Percentiles rank a stretch among this genome's conserved stretches.
These are phyloP conservation scores for Nilaparvata lugens DNA, from an alignment of 1,140 invertebrate genomes.

Conservation along the genomic window DNA sequence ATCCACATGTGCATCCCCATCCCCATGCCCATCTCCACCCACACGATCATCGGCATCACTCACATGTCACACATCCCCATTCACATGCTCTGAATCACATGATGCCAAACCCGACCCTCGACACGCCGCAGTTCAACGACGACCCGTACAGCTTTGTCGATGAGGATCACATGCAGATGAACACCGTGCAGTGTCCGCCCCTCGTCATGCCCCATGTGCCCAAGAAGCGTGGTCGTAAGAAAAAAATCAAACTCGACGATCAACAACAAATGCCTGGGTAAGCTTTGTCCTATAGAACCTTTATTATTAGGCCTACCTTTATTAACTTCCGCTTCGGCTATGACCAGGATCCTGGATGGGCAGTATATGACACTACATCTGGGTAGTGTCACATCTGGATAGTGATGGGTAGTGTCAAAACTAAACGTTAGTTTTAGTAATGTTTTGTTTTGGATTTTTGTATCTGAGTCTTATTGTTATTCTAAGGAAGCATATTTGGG, in stretches of 20 bases:
- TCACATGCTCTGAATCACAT: conserved; percentile 24
- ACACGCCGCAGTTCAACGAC: conserved; percentile 53
- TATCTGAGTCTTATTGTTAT: too few relatives aligned
- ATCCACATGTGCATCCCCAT: conserved; percentile 17
- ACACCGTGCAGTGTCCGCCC: conserved; percentile 34
- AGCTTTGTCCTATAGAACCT: too few relatives aligned
- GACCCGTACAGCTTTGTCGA: conserved; percentile 77
- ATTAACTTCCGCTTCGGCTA: too few relatives aligned
- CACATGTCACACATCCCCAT: conserved; percentile 20
- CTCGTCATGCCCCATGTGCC: conserved; percentile 48
- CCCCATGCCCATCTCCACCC: conserved; percentile 30
- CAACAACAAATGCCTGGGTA: conserved; percentile 12
- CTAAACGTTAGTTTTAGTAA: too few relatives aligned
- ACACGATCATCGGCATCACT: conserved; percentile 23
- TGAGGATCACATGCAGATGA: conserved; percentile 43
- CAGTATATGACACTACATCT: too few relatives aligned
- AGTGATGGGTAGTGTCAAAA: too few relatives aligned
- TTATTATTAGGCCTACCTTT: too few relatives aligned
- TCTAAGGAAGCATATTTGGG: too few relatives aligned
- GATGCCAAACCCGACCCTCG: conserved; percentile 35
- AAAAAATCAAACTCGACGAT: conserved; percentile 53
- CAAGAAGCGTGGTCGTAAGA: conserved; percentile 74
- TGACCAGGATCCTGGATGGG: too few relatives aligned
- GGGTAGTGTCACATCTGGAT: too few relatives aligned
- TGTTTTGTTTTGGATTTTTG: too few relatives aligned